Conservation (phyloP, 2,797 vertebrate genomes). For the Neosilurus hyrtlii region DNA sequence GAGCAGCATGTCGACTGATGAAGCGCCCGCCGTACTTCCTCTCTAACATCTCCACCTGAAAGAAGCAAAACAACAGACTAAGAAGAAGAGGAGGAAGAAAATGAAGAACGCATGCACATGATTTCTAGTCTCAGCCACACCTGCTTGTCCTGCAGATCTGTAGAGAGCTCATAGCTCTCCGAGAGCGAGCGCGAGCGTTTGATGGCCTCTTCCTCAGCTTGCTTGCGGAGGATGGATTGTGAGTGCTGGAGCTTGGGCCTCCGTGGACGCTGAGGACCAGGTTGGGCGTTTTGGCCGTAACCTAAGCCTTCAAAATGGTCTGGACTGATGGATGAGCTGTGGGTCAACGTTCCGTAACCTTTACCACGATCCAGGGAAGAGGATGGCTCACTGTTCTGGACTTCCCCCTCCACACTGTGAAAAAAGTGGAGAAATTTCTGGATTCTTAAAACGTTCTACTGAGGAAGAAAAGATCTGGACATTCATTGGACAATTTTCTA, state of each 20-base stretch:
- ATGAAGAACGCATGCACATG: background rate
- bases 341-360: slow-evolving; percentile 81
- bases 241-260: slow-evolving; percentile 94
- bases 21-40: slow-evolving; percentile 89
- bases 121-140: slow-evolving; percentile 62
- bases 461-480: background rate
- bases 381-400: slow-evolving; percentile 82
- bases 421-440: slow-evolving; percentile 25
- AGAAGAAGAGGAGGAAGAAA: background rate
- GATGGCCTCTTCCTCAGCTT: slow-evolving; percentile 97
- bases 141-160: slow-evolving; percentile 98
- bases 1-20: slow-evolving; percentile 85
- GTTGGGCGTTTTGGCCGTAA: slow-evolving; percentile 79
- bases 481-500: background rate
- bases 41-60: slow-evolving; percentile 89
- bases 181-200: slow-evolving; percentile 94
- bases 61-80: background rate
- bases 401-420: slow-evolving; percentile 91
- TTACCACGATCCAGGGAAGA: slow-evolving; percentile 84
- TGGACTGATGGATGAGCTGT: slow-evolving; percentile 84
- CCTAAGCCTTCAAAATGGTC: slow-evolving; percentile 86
- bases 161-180: slow-evolving; percentile 98
- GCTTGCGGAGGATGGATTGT: slow-evolving; percentile 92
- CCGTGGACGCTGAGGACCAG: slow-evolving; percentile 83
- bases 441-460: background rate